A percentile compares a stretch with the other conserved stretches of the same genome.
Evolutionary conservation across 2,113 vertebrate genomes (phyloP).

Genomic region (Collichthys lucidus): DNA sequence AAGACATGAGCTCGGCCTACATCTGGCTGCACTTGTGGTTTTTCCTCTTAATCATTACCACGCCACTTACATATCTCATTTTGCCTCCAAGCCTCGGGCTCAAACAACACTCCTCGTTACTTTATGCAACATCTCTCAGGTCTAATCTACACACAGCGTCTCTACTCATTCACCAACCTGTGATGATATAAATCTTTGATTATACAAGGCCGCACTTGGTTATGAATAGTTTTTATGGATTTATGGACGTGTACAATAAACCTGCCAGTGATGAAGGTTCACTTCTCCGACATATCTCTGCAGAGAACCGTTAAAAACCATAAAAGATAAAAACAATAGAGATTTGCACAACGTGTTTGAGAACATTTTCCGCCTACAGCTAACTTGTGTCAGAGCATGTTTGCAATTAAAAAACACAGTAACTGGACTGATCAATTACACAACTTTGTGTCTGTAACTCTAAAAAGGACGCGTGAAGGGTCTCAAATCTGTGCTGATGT

Average conservation of each 20-base stretch:
- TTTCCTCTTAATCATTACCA: slow-evolving; percentile 26
- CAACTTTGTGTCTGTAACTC: neutral
- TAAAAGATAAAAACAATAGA: neutral
- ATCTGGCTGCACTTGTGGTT: slow-evolving; percentile 23
- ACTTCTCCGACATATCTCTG: too few species aligned
- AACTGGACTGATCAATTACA: too few species aligned
- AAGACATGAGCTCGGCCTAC: neutral
- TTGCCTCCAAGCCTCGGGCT: neutral
- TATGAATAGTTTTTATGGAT: neutral
- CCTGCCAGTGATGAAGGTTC: too few species aligned
- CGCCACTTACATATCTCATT: neutral
- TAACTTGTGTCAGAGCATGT: too few species aligned
- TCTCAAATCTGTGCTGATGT: neutral
- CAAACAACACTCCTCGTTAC: neutral
- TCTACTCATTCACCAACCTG: neutral
- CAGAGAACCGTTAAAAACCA: too few species aligned
- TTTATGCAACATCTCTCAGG: neutral
- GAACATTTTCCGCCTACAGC: too few species aligned
- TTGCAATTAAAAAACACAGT: neutral
- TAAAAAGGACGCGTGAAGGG: neutral
- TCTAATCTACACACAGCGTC: neutral
- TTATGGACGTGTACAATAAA: too few species aligned
- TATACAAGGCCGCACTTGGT: neutral
- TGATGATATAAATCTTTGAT: neutral
- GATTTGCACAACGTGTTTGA: neutral